Evolutionary conservation across 2,113 vertebrate genomes (phyloP), one percentile per base, ranked within the genome.

Genomic region (Mionectes macconnelli): DNA sequence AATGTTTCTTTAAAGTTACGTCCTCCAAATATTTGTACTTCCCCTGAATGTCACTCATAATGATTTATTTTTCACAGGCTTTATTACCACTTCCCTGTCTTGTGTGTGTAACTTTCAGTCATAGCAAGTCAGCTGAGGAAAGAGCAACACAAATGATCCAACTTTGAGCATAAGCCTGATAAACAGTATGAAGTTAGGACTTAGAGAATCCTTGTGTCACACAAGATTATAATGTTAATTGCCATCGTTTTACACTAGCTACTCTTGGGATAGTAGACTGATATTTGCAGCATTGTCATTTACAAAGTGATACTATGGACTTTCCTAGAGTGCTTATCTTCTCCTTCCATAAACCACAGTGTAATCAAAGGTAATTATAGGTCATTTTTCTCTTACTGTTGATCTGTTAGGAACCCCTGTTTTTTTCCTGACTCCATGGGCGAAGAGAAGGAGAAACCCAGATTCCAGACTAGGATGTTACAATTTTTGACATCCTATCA

Each of bases 261-360:
- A 12, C 66, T 53, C 7, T 67, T 87, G 53, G 9, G 39, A 39
- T 49, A 22, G n/a, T 44, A 67, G 52, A 40, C 44, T 70, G 31
- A 35, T 78, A 84, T 89, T 78, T 74, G 50, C 40, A 53, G 31
- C 59, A 40, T 74, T 31, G 81, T 35, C 30, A 50, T 74, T 52
- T 64, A 63, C 28, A 17, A 56, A 86, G 52, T 67, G 2, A 23
- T 72, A 30, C 49, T 78, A 4, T 50, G 84, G 60, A 67, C 42
- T 92, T 86, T 72, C 49, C 37, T 92, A 31, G 78, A 93, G 23
- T 42, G 44, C 69, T 95, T 94, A 69, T 76, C 81, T 93, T 35
- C 8, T 77, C 39, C 57, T 88, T 68, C 47, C 47, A 18, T 90
- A 83, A 97, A 53, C 31, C 20, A 12, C 31, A 52, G 7, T 37